Base-by-base conservation (phyloP, 1,140 invertebrate genomes). In the Lycorma delicatula region DNA sequence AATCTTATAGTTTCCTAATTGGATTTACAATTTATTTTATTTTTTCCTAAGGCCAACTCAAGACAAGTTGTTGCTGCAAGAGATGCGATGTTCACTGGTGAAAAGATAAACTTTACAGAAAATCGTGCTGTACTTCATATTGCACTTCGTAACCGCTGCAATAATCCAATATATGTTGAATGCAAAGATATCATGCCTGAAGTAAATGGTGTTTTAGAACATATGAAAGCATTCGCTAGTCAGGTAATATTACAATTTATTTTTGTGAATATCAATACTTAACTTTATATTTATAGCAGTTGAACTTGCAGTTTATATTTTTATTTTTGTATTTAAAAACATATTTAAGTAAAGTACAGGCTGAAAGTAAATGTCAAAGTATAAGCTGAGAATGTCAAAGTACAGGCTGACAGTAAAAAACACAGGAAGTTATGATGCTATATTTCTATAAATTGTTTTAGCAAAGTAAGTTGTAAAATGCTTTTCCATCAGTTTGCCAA, bases 51-150 rank as follows among this genome's bases (percentile, higher is more conserved):
- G 83, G 94, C 93, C 2, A 83, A 82, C 69, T 82, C 81, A 27
- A 77, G 94, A 5, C 83, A 89, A 66, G 83, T 99, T 28, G 89
- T 91, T 72, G 75, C 82, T 61, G 89, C 91, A 13, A 80, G 94
- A 65, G 81, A 92, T 76, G 87, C 86, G 27, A 98, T 99, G 95
- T 98, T 99, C 71, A 69, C 71, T 61, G 97, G 95, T 28, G 79
- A 93, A 68, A 93, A 92, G 68, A 99, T 99, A 29, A 99, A 99
- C 74, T 95, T 97, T 66, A 99, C 97, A 1, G 97, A 99, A 75
- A 82, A 93, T 67, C 80, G 96, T 63, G 88, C 97, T 36, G 97
- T 99, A 1, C 75, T 99, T 1, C 97, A 99, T 72, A 82, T 89
- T 38, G 97, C 97, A 16, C 77, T 99, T 23, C 81, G 97, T 49